Percentiles rank a stretch among this genome's conserved stretches.
Evolutionary conservation across 2,113 vertebrate species (phyloP).

Genomic region (Seriola dumerili): DNA sequence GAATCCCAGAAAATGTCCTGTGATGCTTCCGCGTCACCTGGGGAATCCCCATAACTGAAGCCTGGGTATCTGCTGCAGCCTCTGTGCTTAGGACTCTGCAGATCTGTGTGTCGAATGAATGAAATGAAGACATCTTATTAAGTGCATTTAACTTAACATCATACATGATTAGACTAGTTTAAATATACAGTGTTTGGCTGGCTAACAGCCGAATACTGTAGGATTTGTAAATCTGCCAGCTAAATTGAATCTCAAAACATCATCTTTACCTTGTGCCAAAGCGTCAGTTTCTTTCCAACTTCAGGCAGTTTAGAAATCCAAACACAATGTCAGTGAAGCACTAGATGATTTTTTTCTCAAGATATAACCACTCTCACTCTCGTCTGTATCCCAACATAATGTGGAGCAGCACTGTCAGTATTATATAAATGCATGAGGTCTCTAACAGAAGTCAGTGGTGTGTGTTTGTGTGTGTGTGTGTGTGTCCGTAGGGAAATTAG

Average conservation of each 20-base stretch:
- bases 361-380: no score
- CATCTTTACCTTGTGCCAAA: neutral
- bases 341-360: no score
- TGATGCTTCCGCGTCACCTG: slow-evolving; percentile 73
- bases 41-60: slow-evolving; percentile 73
- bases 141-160: neutral
- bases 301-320: neutral
- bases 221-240: no score
- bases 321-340: no score
- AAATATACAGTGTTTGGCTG: neutral
- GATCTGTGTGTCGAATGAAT: slow-evolving; percentile 46
- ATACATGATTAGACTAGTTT: neutral
- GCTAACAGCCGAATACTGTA: no score
- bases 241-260: neutral
- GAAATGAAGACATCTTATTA: neutral
- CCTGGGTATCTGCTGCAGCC: slow-evolving; percentile 44
- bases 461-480: no score
- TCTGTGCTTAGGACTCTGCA: slow-evolving; percentile 72
- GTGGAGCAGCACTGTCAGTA: neutral
- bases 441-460: no score
- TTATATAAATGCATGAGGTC: neutral
- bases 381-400: neutral
- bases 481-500: no score
- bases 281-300: neutral
- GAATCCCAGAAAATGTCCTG: slow-evolving; percentile 86